Conservation (phyloP, 1,140 invertebrate genomes). For the Dryas iulia region DNA sequence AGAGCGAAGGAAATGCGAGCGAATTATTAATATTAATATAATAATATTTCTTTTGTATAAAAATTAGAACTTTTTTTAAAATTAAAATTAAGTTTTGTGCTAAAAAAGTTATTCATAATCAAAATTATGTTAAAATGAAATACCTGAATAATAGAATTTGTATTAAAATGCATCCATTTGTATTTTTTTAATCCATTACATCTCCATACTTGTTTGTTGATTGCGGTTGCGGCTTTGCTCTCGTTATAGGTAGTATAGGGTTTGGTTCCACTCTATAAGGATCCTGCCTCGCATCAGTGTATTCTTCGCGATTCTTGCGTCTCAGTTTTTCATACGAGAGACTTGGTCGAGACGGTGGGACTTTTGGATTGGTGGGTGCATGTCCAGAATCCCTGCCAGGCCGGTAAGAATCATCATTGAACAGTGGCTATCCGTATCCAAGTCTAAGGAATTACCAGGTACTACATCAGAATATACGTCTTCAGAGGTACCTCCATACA, state of each 20-base stretch:
- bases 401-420: constrained; percentile 56
- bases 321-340: no score
- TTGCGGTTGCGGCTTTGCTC: constrained; percentile 19
- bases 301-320: no score
- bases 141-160: not conserved
- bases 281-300: no score
- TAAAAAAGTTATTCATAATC: no score
- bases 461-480: constrained; percentile 72
- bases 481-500: constrained; percentile 56
- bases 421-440: constrained; percentile 61
- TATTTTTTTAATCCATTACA: constrained; percentile 45
- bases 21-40: no score
- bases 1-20: no score
- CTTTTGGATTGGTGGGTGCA: no score
- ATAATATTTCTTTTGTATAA: not conserved
- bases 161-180: not conserved
- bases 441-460: constrained; percentile 59
- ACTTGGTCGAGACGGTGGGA: no score
- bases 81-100: not conserved
- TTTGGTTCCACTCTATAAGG: constrained; percentile 55
- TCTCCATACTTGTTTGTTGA: constrained; percentile 70
- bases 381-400: constrained; percentile 41
- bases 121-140: no score
- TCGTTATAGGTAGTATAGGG: constrained; percentile 34
- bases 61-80: not conserved